phyloP scores from a whole-genome alignment of 2,797 vertebrate species.

The Helostoma temminkii region DNA sequence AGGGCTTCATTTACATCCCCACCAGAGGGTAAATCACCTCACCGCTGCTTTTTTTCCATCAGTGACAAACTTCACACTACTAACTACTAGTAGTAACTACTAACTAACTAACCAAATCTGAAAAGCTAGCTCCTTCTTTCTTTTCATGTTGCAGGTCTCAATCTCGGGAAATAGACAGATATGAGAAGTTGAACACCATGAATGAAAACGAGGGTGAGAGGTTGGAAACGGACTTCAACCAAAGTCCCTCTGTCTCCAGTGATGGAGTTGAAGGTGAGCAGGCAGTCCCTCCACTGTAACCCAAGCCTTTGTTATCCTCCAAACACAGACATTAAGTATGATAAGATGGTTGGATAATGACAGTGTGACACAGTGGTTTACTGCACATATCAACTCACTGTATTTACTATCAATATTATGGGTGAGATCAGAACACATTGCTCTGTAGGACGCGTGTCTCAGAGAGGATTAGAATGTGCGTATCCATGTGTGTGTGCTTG shows the following conservation, averaged over 20 bases:
- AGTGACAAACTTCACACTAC: not conserved
- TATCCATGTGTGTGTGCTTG: slow-evolving; percentile 20
- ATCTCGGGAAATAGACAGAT: not conserved
- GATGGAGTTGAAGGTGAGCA: slow-evolving; percentile 74
- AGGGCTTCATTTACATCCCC: not conserved
- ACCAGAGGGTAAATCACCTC: not conserved
- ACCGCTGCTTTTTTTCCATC: not conserved
- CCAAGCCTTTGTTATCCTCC: slow-evolving; percentile 76
- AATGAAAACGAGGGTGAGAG: slow-evolving; percentile 17
- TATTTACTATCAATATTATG: slow-evolving; percentile 88
- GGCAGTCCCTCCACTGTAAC: slow-evolving; percentile 39
- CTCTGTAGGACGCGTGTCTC: slow-evolving; percentile 29
- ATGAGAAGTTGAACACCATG: not conserved
- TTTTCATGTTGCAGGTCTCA: slow-evolving; percentile 16
- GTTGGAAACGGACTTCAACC: slow-evolving; percentile 6
- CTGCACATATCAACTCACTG: slow-evolving; percentile 71
- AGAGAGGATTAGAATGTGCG: slow-evolving; percentile 27
- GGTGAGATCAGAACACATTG: slow-evolving; percentile 65
- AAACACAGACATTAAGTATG: slow-evolving; percentile 79
- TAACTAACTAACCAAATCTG: not conserved
- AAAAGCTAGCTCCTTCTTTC: not conserved
- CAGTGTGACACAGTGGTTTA: slow-evolving; percentile 64
- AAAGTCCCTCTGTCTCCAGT: slow-evolving; percentile 23
- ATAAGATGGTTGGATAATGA: slow-evolving; percentile 81
- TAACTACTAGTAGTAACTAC: no score